Conservation (phyloP, 2,113 vertebrate genomes). For the Periophthalmodon schlosseri region DNA sequence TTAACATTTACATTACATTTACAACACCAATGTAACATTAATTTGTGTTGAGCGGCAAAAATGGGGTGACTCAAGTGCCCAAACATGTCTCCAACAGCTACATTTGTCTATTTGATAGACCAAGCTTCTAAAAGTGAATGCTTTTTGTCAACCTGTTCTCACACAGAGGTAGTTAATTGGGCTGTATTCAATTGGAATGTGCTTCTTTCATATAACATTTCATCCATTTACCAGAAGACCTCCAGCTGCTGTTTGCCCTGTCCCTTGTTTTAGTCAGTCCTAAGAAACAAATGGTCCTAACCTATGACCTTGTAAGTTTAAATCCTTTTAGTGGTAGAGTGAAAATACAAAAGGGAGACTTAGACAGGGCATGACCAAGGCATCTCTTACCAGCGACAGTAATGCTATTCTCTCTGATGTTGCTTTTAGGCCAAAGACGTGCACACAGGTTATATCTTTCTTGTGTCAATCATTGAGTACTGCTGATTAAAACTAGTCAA, state of each 20-base stretch:
- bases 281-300: constrained; percentile 68
- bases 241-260: constrained; percentile 60
- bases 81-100: constrained; percentile 17
- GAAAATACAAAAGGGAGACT: constrained; percentile 24
- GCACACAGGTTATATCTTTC: background rate
- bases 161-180: constrained; percentile 53
- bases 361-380: constrained; percentile 37
- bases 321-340: constrained; percentile 45
- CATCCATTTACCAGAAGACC: constrained; percentile 41
- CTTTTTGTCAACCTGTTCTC: constrained; percentile 26
- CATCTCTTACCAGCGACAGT: constrained; percentile 14
- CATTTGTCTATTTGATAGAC: constrained; percentile 36
- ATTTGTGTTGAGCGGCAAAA: constrained; percentile 18
- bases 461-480: background rate
- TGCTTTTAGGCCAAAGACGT: background rate
- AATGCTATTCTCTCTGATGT: background rate
- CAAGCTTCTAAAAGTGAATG: constrained; percentile 33
- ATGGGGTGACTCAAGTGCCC: constrained; percentile 34
- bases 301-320: constrained; percentile 56
- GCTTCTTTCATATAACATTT: constrained; percentile 46
- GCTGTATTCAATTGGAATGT: constrained; percentile 60
- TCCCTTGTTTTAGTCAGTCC: constrained; percentile 56
- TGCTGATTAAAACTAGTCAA: background rate
- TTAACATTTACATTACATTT: background rate
- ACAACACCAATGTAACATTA: background rate